Conservation (phyloP, 1,140 invertebrate genomes). For the Pseudachorutes palmiensis region DNA sequence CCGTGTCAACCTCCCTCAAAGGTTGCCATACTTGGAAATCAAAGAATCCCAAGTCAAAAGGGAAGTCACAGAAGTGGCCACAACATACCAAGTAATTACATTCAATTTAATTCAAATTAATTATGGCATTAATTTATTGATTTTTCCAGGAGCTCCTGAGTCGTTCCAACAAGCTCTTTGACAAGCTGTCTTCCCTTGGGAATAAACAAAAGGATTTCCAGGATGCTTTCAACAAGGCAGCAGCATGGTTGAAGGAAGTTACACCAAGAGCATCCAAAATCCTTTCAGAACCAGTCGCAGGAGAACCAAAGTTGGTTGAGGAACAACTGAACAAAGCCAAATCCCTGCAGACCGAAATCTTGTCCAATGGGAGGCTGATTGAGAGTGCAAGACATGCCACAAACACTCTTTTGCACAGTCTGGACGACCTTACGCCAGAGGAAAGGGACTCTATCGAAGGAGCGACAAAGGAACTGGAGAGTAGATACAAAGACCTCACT, state of each 20-base stretch:
- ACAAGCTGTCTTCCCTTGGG: constrained; percentile 64
- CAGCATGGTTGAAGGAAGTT: constrained; percentile 69
- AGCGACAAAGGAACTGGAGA: constrained; percentile 64
- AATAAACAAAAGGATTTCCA: constrained; percentile 70
- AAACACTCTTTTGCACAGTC: constrained; percentile 59
- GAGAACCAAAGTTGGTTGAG: constrained; percentile 76
- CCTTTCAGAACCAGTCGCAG: constrained; percentile 70
- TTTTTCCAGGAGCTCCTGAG: constrained; percentile 56
- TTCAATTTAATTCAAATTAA: not conserved
- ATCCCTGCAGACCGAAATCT: constrained; percentile 73
- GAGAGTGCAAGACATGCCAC: constrained; percentile 66
- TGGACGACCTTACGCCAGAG: constrained; percentile 67
- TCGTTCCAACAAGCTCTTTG: constrained; percentile 71
- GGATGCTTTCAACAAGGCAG: constrained; percentile 74
- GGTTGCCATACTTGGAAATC: constrained; percentile 65
- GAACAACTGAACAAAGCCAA: constrained; percentile 77
- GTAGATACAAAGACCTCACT: constrained; percentile 65
- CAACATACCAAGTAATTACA: constrained; percentile 48
- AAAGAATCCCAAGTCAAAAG: constrained; percentile 60
- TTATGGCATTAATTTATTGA: constrained; percentile 11
- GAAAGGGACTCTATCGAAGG: constrained; percentile 69
- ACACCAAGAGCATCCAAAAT: constrained; percentile 50
- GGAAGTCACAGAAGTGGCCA: constrained; percentile 53
- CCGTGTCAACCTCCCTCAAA: constrained; percentile 67
- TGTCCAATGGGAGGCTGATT: constrained; percentile 72